Evolutionary conservation across 2,797 vertebrate species (phyloP).

Genomic region (Dromococcyx pavoninus): DNA sequence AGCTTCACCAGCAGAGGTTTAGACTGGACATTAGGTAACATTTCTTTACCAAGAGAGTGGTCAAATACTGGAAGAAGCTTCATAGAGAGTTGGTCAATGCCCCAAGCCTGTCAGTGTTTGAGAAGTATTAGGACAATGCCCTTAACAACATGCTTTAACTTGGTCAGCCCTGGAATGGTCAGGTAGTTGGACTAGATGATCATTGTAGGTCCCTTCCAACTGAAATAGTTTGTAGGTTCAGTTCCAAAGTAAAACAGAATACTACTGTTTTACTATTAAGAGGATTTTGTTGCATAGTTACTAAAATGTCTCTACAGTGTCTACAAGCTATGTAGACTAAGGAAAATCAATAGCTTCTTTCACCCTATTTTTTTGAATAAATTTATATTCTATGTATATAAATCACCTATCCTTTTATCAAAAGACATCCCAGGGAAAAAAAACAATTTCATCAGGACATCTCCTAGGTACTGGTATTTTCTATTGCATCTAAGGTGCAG

Average conservation of each 20-base stretch:
- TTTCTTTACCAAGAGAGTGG: neutral
- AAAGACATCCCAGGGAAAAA: neutral
- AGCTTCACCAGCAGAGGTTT: neutral
- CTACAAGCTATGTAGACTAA: neutral
- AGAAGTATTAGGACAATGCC: neutral
- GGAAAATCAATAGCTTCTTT: neutral
- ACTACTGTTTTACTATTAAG: neutral
- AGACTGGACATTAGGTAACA: neutral
- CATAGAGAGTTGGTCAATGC: too few species aligned
- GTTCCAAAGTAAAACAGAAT: neutral
- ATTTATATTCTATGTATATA: neutral
- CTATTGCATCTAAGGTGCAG: neutral
- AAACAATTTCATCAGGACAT: neutral
- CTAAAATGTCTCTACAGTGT: neutral
- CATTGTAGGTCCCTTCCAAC: accelerated
- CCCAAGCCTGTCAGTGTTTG: neutral
- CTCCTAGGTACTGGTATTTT: neutral
- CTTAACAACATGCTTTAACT: neutral
- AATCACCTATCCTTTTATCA: neutral
- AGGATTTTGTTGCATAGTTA: neutral
- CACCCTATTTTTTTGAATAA: neutral
- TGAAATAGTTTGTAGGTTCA: neutral
- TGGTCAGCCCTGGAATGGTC: neutral
- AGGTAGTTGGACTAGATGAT: neutral
- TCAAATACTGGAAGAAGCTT: neutral